These are phyloP conservation scores for Tinamus major DNA, from an alignment of 2,797 vertebrate genomes.

Conservation along the genomic window DNA sequence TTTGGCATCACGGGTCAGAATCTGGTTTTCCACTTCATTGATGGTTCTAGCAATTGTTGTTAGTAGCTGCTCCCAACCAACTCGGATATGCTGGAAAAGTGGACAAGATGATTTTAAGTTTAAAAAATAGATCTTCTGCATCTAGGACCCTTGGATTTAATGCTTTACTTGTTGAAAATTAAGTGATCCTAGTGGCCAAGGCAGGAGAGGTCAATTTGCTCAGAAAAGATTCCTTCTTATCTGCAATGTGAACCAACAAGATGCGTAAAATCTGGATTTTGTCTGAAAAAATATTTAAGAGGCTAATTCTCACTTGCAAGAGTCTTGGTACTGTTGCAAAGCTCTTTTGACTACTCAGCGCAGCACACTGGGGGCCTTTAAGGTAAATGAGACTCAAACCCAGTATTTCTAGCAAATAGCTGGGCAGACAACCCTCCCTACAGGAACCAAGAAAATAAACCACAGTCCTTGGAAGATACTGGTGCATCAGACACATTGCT, in stretches of 20 bases:
- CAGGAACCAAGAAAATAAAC: not conserved
- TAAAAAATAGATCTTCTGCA: not conserved
- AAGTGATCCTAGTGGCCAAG: not conserved
- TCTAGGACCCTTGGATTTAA: not conserved
- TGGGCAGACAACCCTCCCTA: not conserved
- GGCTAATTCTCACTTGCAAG: not conserved
- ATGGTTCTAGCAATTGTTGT: conserved; percentile 98
- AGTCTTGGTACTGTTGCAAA: not conserved
- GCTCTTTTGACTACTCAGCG: not conserved
- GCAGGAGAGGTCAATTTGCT: not conserved
- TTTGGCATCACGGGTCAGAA: conserved; percentile 96
- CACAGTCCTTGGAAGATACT: not conserved
- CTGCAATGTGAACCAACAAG: not conserved
- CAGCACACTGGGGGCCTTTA: not conserved
- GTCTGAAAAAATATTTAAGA: not conserved
- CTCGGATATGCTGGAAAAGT: conserved; percentile 90
- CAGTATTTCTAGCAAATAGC: not conserved
- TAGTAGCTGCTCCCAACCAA: conserved; percentile 98
- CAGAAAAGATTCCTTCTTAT: not conserved
- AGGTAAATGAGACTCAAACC: not conserved
- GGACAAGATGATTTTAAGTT: not conserved
- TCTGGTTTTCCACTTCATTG: conserved; percentile 98
- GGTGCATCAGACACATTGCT: not conserved
- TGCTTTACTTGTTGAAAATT: not conserved
- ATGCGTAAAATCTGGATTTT: conserved; percentile 17